Evolutionary conservation across 1,140 invertebrate species (phyloP).

Genomic region (Ceratosolen solmsi): DNA sequence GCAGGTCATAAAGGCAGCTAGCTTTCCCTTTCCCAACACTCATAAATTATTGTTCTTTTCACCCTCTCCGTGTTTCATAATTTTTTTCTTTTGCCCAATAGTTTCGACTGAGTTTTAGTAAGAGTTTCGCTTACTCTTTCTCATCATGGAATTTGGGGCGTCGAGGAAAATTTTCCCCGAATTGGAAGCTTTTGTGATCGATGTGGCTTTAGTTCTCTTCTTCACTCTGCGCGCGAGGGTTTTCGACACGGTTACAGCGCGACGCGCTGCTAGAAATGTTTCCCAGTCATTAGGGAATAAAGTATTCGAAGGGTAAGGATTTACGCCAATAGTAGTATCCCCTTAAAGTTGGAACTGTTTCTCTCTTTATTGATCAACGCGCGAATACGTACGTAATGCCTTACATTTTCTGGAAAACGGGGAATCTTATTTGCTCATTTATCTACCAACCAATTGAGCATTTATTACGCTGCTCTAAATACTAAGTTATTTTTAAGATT

Average conservation of each 20-base stretch:
- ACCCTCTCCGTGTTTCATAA: neutral
- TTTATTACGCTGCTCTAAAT: neutral
- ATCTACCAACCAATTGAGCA: neutral
- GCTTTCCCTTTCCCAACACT: neutral
- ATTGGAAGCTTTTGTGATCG: constrained; percentile 38
- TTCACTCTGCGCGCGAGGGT: neutral
- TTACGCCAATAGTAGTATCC: neutral
- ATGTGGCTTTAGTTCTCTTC: constrained; percentile 20
- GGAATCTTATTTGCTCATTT: neutral
- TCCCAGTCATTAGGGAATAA: constrained; percentile 23
- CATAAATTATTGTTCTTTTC: constrained; percentile 1
- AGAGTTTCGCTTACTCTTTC: constrained; percentile 13
- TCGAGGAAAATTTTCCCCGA: constrained; percentile 38
- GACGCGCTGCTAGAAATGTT: neutral
- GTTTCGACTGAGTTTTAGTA: neutral
- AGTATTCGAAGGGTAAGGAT: neutral
- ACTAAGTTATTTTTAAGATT: too few species aligned
- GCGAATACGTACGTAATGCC: neutral
- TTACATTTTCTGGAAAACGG: neutral
- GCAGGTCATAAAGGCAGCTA: neutral
- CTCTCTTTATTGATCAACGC: neutral
- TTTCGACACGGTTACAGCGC: neutral
- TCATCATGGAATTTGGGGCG: constrained; percentile 23
- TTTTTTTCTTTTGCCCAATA: neutral
- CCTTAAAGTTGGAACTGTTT: neutral